phyloP scores from a whole-genome alignment of 1,140 invertebrate genomes.

The Samia ricini region DNA sequence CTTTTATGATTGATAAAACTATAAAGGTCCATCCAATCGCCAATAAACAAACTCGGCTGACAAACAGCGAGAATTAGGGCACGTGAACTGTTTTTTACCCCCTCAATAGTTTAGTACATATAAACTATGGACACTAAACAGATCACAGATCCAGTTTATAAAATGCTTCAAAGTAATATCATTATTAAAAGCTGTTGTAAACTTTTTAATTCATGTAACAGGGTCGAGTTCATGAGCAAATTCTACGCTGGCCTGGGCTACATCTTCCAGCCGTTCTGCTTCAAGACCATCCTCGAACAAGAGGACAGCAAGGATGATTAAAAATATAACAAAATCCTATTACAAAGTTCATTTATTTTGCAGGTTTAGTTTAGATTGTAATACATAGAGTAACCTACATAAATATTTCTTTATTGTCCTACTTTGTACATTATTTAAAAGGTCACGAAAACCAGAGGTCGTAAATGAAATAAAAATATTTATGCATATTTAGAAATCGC shows the following conservation, averaged over 20 bases:
- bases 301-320: constrained; percentile 60
- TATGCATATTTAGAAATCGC: constrained; percentile 9
- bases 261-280: constrained; percentile 95
- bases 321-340: constrained; percentile 17
- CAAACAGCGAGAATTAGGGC: too few relatives aligned
- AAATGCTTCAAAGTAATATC: too few relatives aligned
- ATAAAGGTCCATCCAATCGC: too few relatives aligned
- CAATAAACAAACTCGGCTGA: too few relatives aligned
- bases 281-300: constrained; percentile 87
- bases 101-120: too few relatives aligned
- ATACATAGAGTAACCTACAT: too few relatives aligned
- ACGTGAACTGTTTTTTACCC: too few relatives aligned
- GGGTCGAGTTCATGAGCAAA: constrained; percentile 92
- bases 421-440: background rate
- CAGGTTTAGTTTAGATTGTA: too few relatives aligned
- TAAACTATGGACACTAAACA: too few relatives aligned
- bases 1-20: too few relatives aligned
- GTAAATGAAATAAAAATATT: constrained; percentile 12
- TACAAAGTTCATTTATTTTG: constrained; percentile 14
- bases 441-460: constrained; percentile 8
- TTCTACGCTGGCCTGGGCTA: constrained; percentile 95
- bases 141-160: too few relatives aligned
- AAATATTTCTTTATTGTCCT: constrained; percentile 43
- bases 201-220: constrained; percentile 28
- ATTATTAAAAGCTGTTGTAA: background rate